Base-by-base conservation (phyloP, 2,113 vertebrate species). In the Isurus oxyrinchus region DNA sequence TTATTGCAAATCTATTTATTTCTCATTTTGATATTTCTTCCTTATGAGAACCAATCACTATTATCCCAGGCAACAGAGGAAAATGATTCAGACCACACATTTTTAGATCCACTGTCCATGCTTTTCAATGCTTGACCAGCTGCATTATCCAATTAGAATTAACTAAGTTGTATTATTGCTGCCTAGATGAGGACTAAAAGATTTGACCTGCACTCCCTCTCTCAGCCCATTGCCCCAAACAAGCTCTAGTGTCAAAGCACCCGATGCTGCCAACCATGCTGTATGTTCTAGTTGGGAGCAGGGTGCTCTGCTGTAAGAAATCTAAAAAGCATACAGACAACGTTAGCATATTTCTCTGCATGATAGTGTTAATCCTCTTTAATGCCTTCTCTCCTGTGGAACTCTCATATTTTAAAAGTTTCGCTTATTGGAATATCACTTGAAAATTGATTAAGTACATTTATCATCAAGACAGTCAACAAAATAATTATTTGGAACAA, bases 291-390 rank as follows among this genome's bases (percentile, higher is more conserved):
- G 66, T 53, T 95, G 63, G 40, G 66, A 95, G 66, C 66, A 16
- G 23, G 61, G 11, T 95, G 44, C 27, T 69, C 25, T 49, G 13
- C 44, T 11, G 67, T 6, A 69, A 95, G 66, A 95, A 76, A 53
- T 27, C 44, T 31, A 31, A 95, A 72, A 72, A 95, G 55, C 49
- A 55, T 53, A 91, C 5, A 31, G 63, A 55, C 44, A 31, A 72
- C 49, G 8, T 95, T 95, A 72, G 94, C 94, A 95, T 49, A 66
- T 95, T 95, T 76, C 67, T 72, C 94, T 76, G 66, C 94, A 95
- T 55, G 66, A 72, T 55, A 55, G 66, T 55, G 7, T 53, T 95
- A 95, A 95, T 95, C 94, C 66, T 19, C 63, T 94, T 94, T 94
- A 94, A 66, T 61, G 91, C 59, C 59, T 94, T 27, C 59, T 94